Percentiles rank a stretch among this genome's conserved stretches.
Conservation (phyloP, 2,113 vertebrate genomes). For the Cervus canadensis region DNA sequence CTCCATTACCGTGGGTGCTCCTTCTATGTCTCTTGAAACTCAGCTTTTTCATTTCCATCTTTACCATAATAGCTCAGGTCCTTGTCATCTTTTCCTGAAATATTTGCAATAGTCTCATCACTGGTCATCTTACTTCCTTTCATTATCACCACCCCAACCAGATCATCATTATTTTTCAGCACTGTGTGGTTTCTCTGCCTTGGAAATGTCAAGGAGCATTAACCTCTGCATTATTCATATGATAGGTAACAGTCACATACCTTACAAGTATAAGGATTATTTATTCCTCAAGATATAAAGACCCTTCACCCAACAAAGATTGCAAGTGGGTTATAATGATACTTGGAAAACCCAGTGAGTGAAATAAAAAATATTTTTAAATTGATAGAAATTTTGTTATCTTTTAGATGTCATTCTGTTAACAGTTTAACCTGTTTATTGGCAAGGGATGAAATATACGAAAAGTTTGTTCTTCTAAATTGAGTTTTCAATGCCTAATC, state of each 20-base stretch:
- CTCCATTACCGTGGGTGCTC: neutral
- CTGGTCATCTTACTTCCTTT: neutral
- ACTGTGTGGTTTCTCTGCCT: neutral
- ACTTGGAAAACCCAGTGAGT: neutral
- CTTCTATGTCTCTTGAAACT: neutral
- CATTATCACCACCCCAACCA: neutral
- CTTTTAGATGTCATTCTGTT: conserved; percentile 7
- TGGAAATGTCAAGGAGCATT: neutral
- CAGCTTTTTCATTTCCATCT: neutral
- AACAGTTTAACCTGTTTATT: neutral
- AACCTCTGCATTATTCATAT: neutral
- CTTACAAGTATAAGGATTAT: neutral
- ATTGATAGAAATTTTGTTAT: neutral
- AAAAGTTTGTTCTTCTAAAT: neutral
- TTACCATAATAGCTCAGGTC: neutral
- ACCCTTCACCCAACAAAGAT: neutral
- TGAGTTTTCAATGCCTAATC: neutral
- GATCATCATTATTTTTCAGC: neutral
- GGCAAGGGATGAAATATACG: neutral
- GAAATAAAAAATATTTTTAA: conserved; percentile 21
- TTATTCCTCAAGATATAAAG: neutral
- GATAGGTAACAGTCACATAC: neutral
- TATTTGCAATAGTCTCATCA: neutral
- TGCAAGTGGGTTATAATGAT: neutral
- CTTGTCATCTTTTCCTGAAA: neutral